These are phyloP conservation scores for Rhamnusium bicolor DNA, from an alignment of 2,888 invertebrate genomes.

Conservation along the genomic window DNA sequence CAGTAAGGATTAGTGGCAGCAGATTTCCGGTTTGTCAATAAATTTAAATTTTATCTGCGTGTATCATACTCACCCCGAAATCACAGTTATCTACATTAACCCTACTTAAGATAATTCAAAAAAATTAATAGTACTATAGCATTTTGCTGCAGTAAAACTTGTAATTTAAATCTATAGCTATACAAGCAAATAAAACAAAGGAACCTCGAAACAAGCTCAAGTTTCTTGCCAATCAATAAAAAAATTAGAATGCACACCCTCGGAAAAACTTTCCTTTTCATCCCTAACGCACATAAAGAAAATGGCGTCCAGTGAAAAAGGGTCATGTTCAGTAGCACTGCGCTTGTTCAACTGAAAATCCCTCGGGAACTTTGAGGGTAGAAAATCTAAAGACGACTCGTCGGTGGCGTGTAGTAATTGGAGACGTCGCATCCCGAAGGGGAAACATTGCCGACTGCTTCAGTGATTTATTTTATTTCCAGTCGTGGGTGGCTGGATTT, in stretches of 20 bases:
- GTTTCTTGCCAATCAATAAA: slow-evolving; percentile 27
- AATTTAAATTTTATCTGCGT: too few species aligned
- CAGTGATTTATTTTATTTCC: slow-evolving; percentile 65
- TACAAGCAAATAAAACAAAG: neutral
- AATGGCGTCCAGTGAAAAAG: slow-evolving; percentile 40
- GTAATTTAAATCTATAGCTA: neutral
- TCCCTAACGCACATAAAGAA: slow-evolving; percentile 40
- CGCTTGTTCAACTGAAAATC: slow-evolving; percentile 46
- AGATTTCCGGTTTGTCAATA: too few species aligned
- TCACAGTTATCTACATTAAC: too few species aligned
- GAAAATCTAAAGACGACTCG: slow-evolving; percentile 50
- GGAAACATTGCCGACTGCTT: slow-evolving; percentile 49
- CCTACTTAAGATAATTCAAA: too few species aligned
- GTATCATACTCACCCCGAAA: too few species aligned
- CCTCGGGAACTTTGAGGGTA: slow-evolving; percentile 49
- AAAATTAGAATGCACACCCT: slow-evolving; percentile 21
- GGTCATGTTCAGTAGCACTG: slow-evolving; percentile 37
- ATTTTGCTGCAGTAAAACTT: too few species aligned
- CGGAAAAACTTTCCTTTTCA: slow-evolving; percentile 26
- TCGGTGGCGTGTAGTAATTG: slow-evolving; percentile 53
- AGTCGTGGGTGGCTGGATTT: slow-evolving; percentile 64
- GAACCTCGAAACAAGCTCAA: too few species aligned
- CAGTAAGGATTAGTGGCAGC: too few species aligned
- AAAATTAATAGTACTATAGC: too few species aligned
- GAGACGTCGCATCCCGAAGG: slow-evolving; percentile 59